Base-by-base conservation (phyloP, 2,888 invertebrate genomes). In the Autographa gamma region DNA sequence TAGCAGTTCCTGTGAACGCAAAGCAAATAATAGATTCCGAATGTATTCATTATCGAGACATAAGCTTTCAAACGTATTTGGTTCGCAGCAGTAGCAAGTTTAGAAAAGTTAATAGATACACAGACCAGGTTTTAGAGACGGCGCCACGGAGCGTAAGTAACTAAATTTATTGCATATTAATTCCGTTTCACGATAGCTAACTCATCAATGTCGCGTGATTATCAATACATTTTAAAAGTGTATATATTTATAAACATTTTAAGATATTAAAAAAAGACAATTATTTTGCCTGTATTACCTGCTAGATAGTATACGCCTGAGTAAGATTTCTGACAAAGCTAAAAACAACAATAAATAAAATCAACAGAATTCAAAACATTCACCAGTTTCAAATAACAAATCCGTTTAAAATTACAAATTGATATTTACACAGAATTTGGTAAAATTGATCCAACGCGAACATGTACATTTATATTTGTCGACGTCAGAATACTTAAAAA, bases 71-170 rank as follows among this genome's bases (percentile, higher is more conserved):
- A 81, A 69, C 60, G 60, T 38, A 73, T 69, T 80, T 19, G 61
- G 16, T 6, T 73, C 66, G 60, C 59, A 60, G 62, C 70, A 48
- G 80, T 78, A 81, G 81, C 80, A 34, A 67, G 65, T 69, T 81
- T 66, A 32, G 66, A 71, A 81, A 81, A 78, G 71, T 60, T 65
- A 76, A 78, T 74, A 65, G 60, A 77, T 75, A 75, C 56, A 38
- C 31, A 69, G 63, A 76, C 32, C 69, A 60, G 79, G 69, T 71
- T 82, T 71, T 61, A 63, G 66, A 66, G 64, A 69, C 69, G 73
- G 73, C 82, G 80, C 77, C 74, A 84, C 85, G 83, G 78, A 86
- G 79, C 86, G 86, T 83, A 85, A 77, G 74, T 77, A 66, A 68
- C 56, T 19, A 66, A 71, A 76, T 79, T 73, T 70, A 78, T 80